These are phyloP conservation scores for Platycercus adscitus DNA, from an alignment of 2,113 vertebrate genomes.

Conservation along the genomic window DNA sequence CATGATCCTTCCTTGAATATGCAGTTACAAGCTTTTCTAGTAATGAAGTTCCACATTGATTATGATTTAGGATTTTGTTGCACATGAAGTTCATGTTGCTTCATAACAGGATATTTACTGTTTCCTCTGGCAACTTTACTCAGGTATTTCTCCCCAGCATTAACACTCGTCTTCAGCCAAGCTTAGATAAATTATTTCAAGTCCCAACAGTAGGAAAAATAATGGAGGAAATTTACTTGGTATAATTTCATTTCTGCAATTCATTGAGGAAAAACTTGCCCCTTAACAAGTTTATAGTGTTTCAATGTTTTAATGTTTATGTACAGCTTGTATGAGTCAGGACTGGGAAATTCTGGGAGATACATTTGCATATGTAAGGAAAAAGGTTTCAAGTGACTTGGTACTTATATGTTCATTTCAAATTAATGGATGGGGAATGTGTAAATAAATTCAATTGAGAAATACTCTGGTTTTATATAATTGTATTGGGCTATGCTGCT, in stretches of 20 bases:
- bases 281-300: neutral
- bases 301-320: neutral
- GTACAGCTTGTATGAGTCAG: neutral
- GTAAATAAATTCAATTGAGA: neutral
- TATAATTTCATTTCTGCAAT: neutral
- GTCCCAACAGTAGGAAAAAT: neutral
- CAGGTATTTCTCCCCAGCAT: neutral
- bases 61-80: neutral
- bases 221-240: neutral
- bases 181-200: neutral
- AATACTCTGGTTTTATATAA: neutral
- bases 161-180: neutral
- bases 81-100: neutral
- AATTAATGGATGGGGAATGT: neutral
- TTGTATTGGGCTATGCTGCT: neutral
- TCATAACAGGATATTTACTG: neutral
- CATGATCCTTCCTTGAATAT: neutral
- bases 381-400: neutral
- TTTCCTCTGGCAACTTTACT: neutral
- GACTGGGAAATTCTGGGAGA: neutral
- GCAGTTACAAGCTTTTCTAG: neutral
- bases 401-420: neutral
- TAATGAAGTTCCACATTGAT: neutral
- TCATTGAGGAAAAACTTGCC: neutral
- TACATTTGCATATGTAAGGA: neutral